These are phyloP conservation scores for Porites cylindrica DNA, from an alignment of 92 coral and sea anemone genomes.

Conservation along the genomic window DNA sequence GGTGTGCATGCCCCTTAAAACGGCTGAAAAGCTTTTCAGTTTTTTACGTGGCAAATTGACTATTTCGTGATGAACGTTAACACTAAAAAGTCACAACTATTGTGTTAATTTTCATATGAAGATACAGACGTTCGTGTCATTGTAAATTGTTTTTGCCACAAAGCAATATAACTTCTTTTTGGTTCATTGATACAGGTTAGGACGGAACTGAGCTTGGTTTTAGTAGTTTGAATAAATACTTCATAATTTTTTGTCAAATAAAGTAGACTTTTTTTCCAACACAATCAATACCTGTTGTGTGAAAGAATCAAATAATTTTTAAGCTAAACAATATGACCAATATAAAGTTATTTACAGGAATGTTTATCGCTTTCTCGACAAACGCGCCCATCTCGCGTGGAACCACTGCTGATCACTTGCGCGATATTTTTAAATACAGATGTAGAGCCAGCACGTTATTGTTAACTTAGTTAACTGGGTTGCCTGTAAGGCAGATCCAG, in stretches of 20 bases:
- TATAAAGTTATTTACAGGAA: background rate
- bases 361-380: conserved; percentile 1
- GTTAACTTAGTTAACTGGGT: background rate
- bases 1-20: no score
- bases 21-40: no score
- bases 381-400: background rate
- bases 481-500: no score
- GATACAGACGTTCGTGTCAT: background rate
- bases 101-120: background rate
- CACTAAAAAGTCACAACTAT: no score
- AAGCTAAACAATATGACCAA: background rate
- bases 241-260: no score
- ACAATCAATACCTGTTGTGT: background rate
- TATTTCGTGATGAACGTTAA: no score
- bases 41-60: no score
- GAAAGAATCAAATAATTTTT: background rate
- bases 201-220: background rate
- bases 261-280: background rate
- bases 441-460: background rate
- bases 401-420: background rate
- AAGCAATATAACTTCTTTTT: background rate
- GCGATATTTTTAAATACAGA: background rate
- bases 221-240: background rate
- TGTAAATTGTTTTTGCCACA: background rate
- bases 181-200: background rate